Percentiles rank a stretch among this genome's conserved stretches.
Evolutionary conservation across 1,140 invertebrate species (phyloP).

Genomic region (Cyrtorhinus lividipennis): DNA sequence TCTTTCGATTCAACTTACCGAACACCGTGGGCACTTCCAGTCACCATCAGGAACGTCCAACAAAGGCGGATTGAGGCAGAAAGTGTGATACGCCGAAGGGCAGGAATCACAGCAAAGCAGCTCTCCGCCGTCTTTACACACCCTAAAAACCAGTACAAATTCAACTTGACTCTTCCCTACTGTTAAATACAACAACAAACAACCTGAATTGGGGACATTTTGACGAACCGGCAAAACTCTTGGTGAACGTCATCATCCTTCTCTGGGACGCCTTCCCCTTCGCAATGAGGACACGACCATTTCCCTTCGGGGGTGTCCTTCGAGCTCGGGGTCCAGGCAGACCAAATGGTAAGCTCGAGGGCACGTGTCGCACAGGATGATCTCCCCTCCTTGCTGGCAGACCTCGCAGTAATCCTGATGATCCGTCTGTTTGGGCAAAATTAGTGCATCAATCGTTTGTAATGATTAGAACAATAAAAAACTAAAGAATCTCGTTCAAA

Average conservation of each 20-base stretch:
- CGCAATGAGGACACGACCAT: constrained; percentile 99
- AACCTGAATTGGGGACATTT: not conserved
- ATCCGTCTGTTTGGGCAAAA: too few relatives aligned
- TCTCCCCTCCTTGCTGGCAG: constrained; percentile 99
- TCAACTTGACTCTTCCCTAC: too few relatives aligned
- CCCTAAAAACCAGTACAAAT: constrained; percentile 38
- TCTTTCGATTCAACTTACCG: constrained; percentile 36
- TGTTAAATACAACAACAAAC: not conserved
- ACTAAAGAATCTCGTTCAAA: not conserved
- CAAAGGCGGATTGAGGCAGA: constrained; percentile 91
- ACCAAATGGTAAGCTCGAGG: constrained; percentile 96
- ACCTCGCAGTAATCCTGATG: constrained; percentile 99
- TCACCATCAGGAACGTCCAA: constrained; percentile 89
- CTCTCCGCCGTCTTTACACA: constrained; percentile 96
- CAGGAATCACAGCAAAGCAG: constrained; percentile 95
- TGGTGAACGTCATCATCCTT: constrained; percentile 86
- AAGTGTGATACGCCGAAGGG: constrained; percentile 93
- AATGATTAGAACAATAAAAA: too few relatives aligned
- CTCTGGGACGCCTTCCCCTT: constrained; percentile 70
- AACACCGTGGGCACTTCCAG: constrained; percentile 96
- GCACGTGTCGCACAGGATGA: constrained; percentile 98
- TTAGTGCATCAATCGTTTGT: too few relatives aligned
- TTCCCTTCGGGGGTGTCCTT: constrained; percentile 97
- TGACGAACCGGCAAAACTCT: constrained; percentile 69
- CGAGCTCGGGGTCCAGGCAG: constrained; percentile 93